These are phyloP conservation scores for Albula goreensis DNA, from an alignment of 2,113 vertebrate species.

Conservation along the genomic window DNA sequence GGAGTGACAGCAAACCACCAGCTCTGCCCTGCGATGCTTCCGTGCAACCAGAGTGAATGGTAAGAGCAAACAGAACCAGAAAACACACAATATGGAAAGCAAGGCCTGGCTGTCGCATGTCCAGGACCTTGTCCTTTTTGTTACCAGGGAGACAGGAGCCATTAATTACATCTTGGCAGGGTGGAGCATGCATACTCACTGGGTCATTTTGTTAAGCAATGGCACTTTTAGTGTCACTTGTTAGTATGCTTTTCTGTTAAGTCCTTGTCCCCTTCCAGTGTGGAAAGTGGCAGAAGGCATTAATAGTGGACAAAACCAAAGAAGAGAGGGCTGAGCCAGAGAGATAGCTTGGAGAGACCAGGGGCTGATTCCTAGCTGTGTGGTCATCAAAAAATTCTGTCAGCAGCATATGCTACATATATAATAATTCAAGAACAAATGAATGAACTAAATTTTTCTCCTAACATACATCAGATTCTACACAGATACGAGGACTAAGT, in stretches of 20 bases:
- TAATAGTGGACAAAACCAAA: not conserved
- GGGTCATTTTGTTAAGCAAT: not conserved
- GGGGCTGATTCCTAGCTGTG: not conserved
- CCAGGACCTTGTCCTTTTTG: too few species aligned
- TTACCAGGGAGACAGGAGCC: not conserved
- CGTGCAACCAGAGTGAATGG: not conserved
- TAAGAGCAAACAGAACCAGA: too few species aligned
- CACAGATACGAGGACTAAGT: too few species aligned
- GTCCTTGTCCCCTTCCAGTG: not conserved
- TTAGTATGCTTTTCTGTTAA: not conserved
- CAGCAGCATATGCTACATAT: not conserved
- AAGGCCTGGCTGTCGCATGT: too few species aligned
- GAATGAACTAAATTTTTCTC: too few species aligned
- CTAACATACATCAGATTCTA: too few species aligned
- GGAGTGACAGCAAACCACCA: not conserved
- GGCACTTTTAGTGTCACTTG: not conserved
- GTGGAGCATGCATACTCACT: not conserved
- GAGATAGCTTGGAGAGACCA: not conserved
- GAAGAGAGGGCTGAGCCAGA: not conserved
- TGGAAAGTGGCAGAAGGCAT: not conserved
- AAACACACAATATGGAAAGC: too few species aligned
- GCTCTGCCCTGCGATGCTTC: not conserved
- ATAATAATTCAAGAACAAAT: too few species aligned
- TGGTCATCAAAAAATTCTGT: not conserved
- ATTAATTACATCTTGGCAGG: not conserved